Evolutionary conservation across 2,113 vertebrate genomes (phyloP), one percentile per base, ranked within the genome.

Genomic region (Sorex araneus): DNA sequence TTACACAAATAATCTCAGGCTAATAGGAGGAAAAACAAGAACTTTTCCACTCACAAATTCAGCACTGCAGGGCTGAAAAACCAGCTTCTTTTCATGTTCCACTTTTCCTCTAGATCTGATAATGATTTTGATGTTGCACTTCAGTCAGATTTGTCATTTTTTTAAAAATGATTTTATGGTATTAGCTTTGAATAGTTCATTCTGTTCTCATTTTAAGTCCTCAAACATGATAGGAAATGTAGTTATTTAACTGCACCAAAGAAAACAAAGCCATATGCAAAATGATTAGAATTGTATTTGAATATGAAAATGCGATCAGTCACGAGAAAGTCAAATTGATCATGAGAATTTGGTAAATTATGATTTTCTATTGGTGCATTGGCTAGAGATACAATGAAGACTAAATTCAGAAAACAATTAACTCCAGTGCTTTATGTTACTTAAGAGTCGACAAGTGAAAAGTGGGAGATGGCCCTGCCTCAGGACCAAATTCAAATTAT

Each of bases 231-330:
- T 57, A 89, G 12, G 5, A 23, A 82, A 63, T 27, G 32, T 12
- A 69, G 45, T 74, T 88, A 82, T 81, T 90, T 84, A 77, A 60
- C 34, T 43, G 88, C 47, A 50, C 47, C 47, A 50, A 50, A 50
- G 47, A 50, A 50, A 50, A 89, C 45, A 89, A 74, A 92, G 63
- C 47, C 7, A 11, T 74, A 54, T 25, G 30, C 12, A 88, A 57
- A 71, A 84, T 60, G 21, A 85, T 91, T 60, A 19, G 45, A 32
- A 93, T 85, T 85, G 18, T 1, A 63, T 71, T 57, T 78, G 40
- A 69, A 43, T 81, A 93, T 81, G 45, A 79, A 70, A 84, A 79
- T 60, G 50, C 21, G 23, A 34, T 73, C 19, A 91, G 45, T 81
- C 36, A 73, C 16, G 25, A 6, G 27, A 60, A 50, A 23, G 8